A percentile compares a stretch with the other conserved stretches of the same genome.
phyloP scores from a whole-genome alignment of 2,797 vertebrate genomes.

The Parambassis ranga region DNA sequence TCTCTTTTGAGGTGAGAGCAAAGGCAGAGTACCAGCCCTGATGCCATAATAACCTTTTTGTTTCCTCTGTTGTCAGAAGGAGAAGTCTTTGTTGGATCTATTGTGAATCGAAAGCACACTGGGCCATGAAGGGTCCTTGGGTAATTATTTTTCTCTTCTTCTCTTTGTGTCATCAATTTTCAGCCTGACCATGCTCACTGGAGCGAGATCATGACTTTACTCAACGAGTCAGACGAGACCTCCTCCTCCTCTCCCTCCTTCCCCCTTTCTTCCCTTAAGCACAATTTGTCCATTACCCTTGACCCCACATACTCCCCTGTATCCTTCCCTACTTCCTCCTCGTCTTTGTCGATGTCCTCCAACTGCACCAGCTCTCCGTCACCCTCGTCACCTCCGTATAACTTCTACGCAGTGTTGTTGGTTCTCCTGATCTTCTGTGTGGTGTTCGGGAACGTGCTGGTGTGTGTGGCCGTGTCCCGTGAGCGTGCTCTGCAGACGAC shows the following conservation, averaged over 20 bases:
- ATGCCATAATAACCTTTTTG: neutral
- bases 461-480: slow-evolving; percentile 77
- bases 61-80: neutral
- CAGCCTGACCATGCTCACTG: slow-evolving; percentile 51
- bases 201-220: slow-evolving; percentile 62
- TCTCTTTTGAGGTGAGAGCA: neutral
- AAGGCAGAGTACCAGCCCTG: neutral
- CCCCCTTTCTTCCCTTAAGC: slow-evolving; percentile 24
- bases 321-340: slow-evolving; percentile 39
- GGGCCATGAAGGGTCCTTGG: neutral
- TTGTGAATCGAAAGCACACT: neutral
- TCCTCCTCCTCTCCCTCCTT: slow-evolving; percentile 34
- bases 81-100: neutral
- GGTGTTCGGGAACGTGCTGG: slow-evolving; percentile 81
- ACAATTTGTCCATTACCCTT: slow-evolving; percentile 48
- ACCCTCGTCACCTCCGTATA: slow-evolving; percentile 74
- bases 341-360: slow-evolving; percentile 35
- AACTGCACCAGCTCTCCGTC: slow-evolving; percentile 65
- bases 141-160: slow-evolving; percentile 18
- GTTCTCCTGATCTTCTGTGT: slow-evolving; percentile 82
- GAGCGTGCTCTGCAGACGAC: slow-evolving; percentile 80
- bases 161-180: slow-evolving; percentile 32
- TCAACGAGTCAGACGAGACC: slow-evolving; percentile 57
- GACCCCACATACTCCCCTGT: slow-evolving; percentile 38
- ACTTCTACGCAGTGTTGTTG: slow-evolving; percentile 81